Evolutionary conservation across 2,888 invertebrate species (phyloP).

Genomic region (Pachliopta kotzebuea): DNA sequence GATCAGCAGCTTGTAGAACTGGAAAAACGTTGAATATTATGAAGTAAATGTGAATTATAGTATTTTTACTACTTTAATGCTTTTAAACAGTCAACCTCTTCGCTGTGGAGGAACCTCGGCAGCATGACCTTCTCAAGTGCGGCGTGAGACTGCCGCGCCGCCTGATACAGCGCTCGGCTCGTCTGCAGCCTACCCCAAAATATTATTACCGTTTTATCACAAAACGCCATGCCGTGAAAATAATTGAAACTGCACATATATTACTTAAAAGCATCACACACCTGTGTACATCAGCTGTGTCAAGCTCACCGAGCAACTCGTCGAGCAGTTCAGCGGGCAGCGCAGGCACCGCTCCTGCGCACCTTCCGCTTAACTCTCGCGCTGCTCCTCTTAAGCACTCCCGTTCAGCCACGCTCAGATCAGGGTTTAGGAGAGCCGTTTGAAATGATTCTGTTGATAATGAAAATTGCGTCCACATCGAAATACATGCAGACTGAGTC

Average conservation of each 20-base stretch:
- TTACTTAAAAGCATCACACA: constrained; percentile 27
- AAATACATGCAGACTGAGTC: too few relatives aligned
- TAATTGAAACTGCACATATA: too few relatives aligned
- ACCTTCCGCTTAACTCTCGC: constrained; percentile 84
- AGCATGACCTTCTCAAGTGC: constrained; percentile 86
- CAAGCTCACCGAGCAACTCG: constrained; percentile 78
- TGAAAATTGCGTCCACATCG: too few relatives aligned
- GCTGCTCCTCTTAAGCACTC: constrained; percentile 83
- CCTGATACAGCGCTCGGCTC: constrained; percentile 88
- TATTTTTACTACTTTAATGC: too few relatives aligned
- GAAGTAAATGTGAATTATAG: too few relatives aligned
- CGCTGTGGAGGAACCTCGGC: constrained; percentile 90
- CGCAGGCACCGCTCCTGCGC: constrained; percentile 81
- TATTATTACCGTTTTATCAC: too few relatives aligned
- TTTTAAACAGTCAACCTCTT: constrained; percentile 77
- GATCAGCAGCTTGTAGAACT: constrained; percentile 87
- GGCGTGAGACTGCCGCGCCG: constrained; percentile 88
- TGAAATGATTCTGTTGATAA: constrained; percentile 86
- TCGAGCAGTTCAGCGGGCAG: constrained; percentile 78
- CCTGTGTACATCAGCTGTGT: constrained; percentile 74
- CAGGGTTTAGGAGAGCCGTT: constrained; percentile 88
- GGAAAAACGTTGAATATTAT: constrained; percentile 42
- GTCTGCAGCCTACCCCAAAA: constrained; percentile 81
- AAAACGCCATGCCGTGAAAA: too few relatives aligned
- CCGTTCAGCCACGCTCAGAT: constrained; percentile 83